Evolutionary conservation across 2,113 vertebrate species (phyloP).

Genomic region (Chamaea fasciata): DNA sequence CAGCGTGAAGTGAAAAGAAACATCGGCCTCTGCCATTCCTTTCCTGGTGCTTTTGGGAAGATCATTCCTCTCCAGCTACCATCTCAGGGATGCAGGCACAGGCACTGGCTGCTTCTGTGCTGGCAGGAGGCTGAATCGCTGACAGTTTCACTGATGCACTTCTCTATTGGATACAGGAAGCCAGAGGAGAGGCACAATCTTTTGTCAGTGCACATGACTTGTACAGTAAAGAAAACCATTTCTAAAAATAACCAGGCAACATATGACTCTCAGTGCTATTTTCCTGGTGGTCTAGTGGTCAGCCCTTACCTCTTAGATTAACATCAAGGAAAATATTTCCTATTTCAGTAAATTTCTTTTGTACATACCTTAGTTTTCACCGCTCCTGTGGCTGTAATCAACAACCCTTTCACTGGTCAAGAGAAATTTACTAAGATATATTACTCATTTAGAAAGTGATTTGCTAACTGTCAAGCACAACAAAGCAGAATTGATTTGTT

Average conservation of each 20-base stretch:
- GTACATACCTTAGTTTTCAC: neutral
- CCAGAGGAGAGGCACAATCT: neutral
- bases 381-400: neutral
- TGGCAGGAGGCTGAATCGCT: slow-evolving; percentile 25
- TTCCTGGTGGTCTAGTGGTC: neutral
- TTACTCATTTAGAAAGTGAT: neutral
- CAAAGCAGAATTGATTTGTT: neutral
- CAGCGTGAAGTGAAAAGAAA: neutral
- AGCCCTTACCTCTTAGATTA: neutral
- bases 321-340: neutral
- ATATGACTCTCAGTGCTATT: neutral
- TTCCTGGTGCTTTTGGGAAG: neutral
- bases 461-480: neutral
- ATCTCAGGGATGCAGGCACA: neutral
- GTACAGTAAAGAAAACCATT: neutral
- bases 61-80: neutral
- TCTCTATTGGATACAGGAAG: neutral
- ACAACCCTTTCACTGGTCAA: neutral
- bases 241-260: neutral
- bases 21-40: neutral
- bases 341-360: neutral
- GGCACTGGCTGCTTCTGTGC: neutral
- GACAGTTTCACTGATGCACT: neutral
- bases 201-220: neutral
- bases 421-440: neutral